Evolutionary conservation across 37 sponge, comb jelly and placozoan genomes (phyloP).

Genomic region (Cladorhizidae sp.): DNA sequence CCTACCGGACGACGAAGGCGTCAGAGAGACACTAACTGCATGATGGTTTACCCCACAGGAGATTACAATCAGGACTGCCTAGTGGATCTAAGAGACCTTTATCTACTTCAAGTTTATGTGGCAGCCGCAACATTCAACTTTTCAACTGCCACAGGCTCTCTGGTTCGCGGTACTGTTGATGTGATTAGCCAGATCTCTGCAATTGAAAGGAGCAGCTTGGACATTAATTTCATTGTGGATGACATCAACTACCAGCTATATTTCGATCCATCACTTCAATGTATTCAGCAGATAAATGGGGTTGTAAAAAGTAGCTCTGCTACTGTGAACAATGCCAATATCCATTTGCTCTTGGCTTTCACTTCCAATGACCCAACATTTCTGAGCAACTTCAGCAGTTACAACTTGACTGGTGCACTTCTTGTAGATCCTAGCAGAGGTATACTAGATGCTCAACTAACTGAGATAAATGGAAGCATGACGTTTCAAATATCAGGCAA

Average conservation of each 20-base stretch:
- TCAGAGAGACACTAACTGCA: not conserved
- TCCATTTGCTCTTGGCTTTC: slow-evolving; percentile 48
- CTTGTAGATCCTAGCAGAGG: slow-evolving; percentile 9
- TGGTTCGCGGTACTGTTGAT: slow-evolving; percentile 7
- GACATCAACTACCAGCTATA: not conserved
- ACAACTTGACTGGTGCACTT: slow-evolving; percentile 11
- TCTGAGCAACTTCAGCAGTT: slow-evolving; percentile 17
- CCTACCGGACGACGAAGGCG: not conserved
- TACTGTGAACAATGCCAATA: not conserved
- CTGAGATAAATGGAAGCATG: not conserved
- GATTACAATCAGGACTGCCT: slow-evolving; percentile 68
- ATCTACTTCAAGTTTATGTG: slow-evolving; percentile 45
- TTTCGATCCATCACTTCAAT: not conserved
- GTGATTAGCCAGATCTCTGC: slow-evolving; percentile 27
- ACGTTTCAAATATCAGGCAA: slow-evolving; percentile 12
- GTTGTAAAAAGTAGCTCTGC: slow-evolving; percentile 1
- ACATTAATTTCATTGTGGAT: slow-evolving; percentile 22
- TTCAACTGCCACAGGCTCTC: slow-evolving; percentile 4
- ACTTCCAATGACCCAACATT: slow-evolving; percentile 31
- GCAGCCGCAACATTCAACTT: slow-evolving; percentile 48
- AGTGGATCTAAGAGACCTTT: slow-evolving; percentile 67
- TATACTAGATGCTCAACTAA: slow-evolving; percentile 7
- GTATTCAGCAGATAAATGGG: slow-evolving; percentile 21
- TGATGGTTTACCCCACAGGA: not conserved
- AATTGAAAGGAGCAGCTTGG: slow-evolving; percentile 18